phyloP scores from a whole-genome alignment of 2,113 vertebrate genomes.

The Alexandromys fortis region DNA sequence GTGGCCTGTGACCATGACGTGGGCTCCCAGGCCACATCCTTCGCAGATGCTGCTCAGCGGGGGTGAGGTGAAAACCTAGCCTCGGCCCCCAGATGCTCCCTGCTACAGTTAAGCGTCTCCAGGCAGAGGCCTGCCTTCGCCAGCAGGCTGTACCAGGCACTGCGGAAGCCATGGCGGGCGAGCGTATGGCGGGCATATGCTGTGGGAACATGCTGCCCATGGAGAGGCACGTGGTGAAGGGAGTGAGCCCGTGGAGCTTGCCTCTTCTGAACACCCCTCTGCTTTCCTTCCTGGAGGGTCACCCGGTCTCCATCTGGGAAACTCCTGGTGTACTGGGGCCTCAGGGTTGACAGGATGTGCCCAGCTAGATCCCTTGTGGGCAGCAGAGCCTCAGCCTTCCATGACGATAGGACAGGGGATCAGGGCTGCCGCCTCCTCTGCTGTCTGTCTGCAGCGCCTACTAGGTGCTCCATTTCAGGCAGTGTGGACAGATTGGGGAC shows the following conservation, averaged over 20 bases:
- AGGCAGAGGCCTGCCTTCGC: neutral
- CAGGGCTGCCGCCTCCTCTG: no score
- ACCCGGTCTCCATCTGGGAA: no score
- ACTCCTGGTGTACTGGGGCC: neutral
- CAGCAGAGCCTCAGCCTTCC: rapidly evolving
- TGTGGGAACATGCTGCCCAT: slow-evolving; percentile 5
- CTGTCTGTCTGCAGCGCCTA: neutral
- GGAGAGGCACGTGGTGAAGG: neutral
- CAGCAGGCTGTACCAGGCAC: neutral
- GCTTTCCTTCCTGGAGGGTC: neutral
- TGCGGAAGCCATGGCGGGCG: slow-evolving; percentile 30
- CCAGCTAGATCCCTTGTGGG: neutral
- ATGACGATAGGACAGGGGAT: no score
- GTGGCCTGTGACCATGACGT: neutral
- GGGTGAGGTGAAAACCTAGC: neutral
- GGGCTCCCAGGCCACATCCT: neutral
- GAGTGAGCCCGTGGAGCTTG: neutral
- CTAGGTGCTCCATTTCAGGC: neutral
- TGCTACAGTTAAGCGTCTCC: neutral
- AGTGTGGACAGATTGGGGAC: neutral
- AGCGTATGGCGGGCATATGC: slow-evolving; percentile 73
- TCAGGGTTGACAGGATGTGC: neutral
- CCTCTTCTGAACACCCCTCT: rapidly evolving
- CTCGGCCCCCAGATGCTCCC: neutral
- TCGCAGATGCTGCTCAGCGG: neutral